phyloP scores from a whole-genome alignment of 2,797 vertebrate genomes.

The Ceryle rudis region DNA sequence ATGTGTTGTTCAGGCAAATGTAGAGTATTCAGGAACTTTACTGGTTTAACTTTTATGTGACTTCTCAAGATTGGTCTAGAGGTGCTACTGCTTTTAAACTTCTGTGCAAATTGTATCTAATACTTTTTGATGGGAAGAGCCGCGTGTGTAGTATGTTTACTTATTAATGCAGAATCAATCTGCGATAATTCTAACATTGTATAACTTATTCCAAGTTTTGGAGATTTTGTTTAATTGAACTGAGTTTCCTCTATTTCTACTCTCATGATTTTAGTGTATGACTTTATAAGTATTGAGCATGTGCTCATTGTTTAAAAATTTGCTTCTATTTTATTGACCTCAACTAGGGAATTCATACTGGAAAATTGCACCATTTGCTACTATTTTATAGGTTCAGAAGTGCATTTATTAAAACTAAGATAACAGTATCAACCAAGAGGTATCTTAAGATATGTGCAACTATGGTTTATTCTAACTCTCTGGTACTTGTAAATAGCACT shows the following conservation, averaged over 20 bases:
- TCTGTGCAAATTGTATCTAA: background rate
- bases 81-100: background rate
- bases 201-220: background rate
- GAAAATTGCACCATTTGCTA: background rate
- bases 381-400: background rate
- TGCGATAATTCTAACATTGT: background rate
- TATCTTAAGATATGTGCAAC: background rate
- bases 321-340: background rate
- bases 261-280: background rate
- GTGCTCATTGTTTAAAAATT: background rate
- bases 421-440: background rate
- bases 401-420: background rate
- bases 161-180: background rate
- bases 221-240: background rate
- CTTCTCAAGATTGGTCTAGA: background rate
- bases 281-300: background rate
- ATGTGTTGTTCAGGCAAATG: background rate
- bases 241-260: background rate
- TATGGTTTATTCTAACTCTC: background rate
- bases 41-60: background rate
- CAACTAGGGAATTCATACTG: background rate
- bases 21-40: background rate
- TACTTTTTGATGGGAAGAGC: background rate
- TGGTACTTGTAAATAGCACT: background rate
- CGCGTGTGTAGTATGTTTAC: background rate